Evolutionary conservation across 2,113 vertebrate genomes (phyloP), one percentile per base, ranked within the genome.

Genomic region (Sterna hirundo): DNA sequence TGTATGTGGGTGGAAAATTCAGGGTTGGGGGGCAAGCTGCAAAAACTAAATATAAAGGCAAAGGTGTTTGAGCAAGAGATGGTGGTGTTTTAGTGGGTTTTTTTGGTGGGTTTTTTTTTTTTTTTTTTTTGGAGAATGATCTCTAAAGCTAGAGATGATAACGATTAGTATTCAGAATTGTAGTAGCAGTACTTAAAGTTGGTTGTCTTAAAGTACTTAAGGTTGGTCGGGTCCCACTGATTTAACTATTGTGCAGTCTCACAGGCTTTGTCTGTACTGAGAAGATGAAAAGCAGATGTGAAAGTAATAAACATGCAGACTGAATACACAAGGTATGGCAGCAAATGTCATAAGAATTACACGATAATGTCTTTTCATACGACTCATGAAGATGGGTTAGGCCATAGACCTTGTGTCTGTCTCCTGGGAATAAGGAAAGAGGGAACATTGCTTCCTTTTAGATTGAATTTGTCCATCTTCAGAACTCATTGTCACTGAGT

Each of bases 71-170:
- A 76, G 36, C 12, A 69, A 55, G 20, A 76, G 47, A 19, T 21
- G 5, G 8, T 46, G 20, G 4, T 3, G 26, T 7, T 60, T 21
- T 15, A 1, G 15, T 13, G 40, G 1, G 15, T 66, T 47, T 3
- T 21, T 71, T 64, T 19, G n/a, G n/a, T n/a, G n/a, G n/a, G 1
- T 17, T 66, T 47, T 3, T 21, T 71, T 64, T 19, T n/a, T 36
- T 15, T 61, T 18, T 25, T 7, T 58, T 4, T 65, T 26, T 34
- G 29, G 12, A 60, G 38, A 65, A 47, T 15, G 6, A 19, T 55
- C 20, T 72, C 64, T 19, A 47, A 65, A 79, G 15, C 9, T 83
- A 11, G 10, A 80, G 69, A 18, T 64, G 4, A 9, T 11, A 47
- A 55, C 1, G 1, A 34, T 87, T 54, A 49, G 5, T 27, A 19